Percentiles rank a stretch among this genome's conserved stretches.
These are phyloP conservation scores for Frankliniella intonsa DNA, from an alignment of 2,888 invertebrate genomes.

Conservation along the genomic window DNA sequence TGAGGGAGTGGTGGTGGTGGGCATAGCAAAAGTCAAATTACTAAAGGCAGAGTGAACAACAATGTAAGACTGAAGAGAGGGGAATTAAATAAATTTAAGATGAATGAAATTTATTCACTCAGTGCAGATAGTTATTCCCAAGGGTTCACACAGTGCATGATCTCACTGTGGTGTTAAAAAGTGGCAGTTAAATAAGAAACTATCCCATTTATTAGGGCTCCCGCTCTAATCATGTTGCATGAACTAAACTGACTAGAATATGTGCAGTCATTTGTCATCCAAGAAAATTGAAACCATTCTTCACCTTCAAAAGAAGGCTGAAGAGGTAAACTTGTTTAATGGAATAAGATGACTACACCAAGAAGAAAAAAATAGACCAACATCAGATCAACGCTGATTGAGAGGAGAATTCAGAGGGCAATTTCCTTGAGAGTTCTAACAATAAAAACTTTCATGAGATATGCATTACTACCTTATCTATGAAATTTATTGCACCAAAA, in stretches of 20 bases:
- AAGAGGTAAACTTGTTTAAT: background rate
- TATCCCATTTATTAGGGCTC: background rate
- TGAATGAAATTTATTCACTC: too few relatives aligned
- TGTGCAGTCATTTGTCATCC: background rate
- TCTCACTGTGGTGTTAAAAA: background rate
- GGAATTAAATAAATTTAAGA: too few relatives aligned
- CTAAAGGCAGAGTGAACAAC: background rate
- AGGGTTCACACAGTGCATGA: too few relatives aligned
- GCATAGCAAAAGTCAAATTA: too few relatives aligned
- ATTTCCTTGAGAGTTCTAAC: too few relatives aligned
- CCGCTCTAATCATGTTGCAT: too few relatives aligned
- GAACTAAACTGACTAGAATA: too few relatives aligned
- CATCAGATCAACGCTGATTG: too few relatives aligned
- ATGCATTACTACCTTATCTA: background rate
- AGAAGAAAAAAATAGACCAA: too few relatives aligned
- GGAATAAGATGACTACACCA: background rate
- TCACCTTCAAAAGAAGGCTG: background rate
- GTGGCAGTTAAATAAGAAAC: background rate
- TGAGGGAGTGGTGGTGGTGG: too few relatives aligned
- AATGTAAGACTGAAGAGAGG: background rate
- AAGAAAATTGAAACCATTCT: background rate
- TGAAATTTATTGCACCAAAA: slow-evolving; percentile 27
- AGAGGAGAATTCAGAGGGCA: too few relatives aligned
- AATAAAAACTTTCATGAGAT: background rate
- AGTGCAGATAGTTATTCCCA: too few relatives aligned